phyloP scores from a whole-genome alignment of 2,888 invertebrate species.

The Tinea pellionella region DNA sequence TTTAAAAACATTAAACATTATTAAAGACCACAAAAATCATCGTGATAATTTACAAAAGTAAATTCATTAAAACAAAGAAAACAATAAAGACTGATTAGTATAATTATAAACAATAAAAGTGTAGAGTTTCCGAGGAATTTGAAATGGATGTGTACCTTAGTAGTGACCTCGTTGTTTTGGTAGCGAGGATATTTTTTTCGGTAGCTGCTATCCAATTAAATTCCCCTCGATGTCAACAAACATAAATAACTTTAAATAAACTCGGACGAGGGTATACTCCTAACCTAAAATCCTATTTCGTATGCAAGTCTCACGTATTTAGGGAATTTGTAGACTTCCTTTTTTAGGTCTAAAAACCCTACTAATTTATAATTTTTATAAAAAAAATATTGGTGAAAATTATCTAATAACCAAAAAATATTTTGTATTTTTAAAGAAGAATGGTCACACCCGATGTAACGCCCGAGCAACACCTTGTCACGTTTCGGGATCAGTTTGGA shows the following conservation, averaged over 20 bases:
- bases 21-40: too few species aligned
- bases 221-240: conserved; percentile 10
- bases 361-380: background rate
- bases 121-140: background rate
- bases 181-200: conserved; percentile 2
- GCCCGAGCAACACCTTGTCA: too few species aligned
- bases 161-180: conserved; percentile 4
- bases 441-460: too few species aligned
- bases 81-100: too few species aligned
- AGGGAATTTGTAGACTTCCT: background rate
- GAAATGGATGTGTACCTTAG: background rate
- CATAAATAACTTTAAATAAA: conserved; percentile 13
- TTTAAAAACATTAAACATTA: too few species aligned
- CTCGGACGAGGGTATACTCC: background rate
- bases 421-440: too few species aligned
- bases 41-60: too few species aligned
- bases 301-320: conserved; percentile 1
- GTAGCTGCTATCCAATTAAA: conserved; percentile 10
- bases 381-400: too few species aligned
- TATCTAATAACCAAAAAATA: too few species aligned
- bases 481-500: too few species aligned
- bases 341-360: background rate
- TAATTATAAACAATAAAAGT: background rate
- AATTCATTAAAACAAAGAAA: too few species aligned
- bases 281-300: background rate